Percentiles rank a stretch among this genome's conserved stretches.
Evolutionary conservation across 2,888 invertebrate genomes (phyloP).

Genomic region (Rhyacophila evoluta): DNA sequence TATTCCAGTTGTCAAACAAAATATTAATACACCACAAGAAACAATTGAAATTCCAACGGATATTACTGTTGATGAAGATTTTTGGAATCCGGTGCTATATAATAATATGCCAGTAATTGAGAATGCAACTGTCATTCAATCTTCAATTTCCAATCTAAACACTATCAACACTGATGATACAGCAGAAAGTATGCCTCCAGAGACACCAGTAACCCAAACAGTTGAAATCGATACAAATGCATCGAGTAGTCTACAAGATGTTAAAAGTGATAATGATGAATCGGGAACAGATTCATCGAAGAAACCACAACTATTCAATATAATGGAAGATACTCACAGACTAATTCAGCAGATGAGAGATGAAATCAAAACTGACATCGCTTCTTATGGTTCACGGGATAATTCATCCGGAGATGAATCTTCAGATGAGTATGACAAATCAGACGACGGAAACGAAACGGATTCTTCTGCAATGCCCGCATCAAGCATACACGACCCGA

Average conservation of each 20-base stretch:
- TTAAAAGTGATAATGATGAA: constrained; percentile 16
- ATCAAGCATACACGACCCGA: constrained; percentile 48
- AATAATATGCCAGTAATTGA: neutral
- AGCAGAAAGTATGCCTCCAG: neutral
- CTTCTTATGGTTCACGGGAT: constrained; percentile 59
- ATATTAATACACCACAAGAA: neutral
- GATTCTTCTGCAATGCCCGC: constrained; percentile 52
- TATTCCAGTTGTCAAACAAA: neutral
- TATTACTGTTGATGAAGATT: neutral
- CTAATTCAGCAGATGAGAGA: constrained; percentile 76
- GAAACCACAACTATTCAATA: constrained; percentile 63
- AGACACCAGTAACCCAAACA: neutral
- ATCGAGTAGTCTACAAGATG: constrained; percentile 4
- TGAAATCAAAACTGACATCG: constrained; percentile 73
- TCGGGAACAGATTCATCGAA: constrained; percentile 56
- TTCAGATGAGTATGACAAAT: constrained; percentile 65
- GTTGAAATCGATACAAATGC: neutral
- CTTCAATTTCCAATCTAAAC: neutral
- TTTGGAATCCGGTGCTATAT: neutral
- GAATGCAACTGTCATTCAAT: neutral
- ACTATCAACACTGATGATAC: neutral
- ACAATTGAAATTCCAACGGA: neutral
- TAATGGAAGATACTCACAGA: constrained; percentile 73
- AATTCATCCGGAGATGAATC: constrained; percentile 46
- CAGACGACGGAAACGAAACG: constrained; percentile 57